Base-by-base conservation (phyloP, 2,797 vertebrate species). In the Smutsia gigantea region DNA sequence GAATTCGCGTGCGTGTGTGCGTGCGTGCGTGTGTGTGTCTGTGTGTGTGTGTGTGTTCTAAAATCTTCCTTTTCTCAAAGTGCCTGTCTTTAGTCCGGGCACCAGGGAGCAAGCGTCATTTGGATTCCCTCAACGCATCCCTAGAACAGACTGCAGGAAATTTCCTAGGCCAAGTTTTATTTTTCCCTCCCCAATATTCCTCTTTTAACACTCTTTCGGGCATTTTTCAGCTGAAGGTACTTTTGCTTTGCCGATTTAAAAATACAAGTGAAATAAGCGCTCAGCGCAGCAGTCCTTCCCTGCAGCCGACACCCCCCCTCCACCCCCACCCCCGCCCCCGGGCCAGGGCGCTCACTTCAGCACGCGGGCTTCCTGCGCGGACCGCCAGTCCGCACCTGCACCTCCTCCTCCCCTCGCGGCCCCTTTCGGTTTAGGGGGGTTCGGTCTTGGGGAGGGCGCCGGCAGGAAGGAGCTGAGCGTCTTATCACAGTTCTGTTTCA, bases 301-400 rank as follows among this genome's bases (percentile, higher is more conserved):
- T 1, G 61, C 55, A 0, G 46, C 4, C 0, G 5, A 46, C 46
- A 2, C 46, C 46, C 46, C 42, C 7, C 46, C 46, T n/a, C n/a
- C n/a, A n/a, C 46, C 9, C 46, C 46, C 10, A 2, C 46, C 46
- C 3, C 0, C 0, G 6, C 3, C 0, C 0, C 8, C 0, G 0
- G 27, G 27, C 27, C 57, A 0, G 21, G 72, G 64, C 9, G 18
- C 29, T 74, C 61, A 5, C 69, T 18, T 23, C 37, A 4, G 69
- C 34, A 49, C 18, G 25, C 0, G 86, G 10, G 5, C 10, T 39
- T 64, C 51, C 49, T 7, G 14, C 0, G 0, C 9, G 17, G 34
- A 2, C 0, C 0, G 0, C 2, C 2, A 37, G 5, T n/a, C 84
- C 17, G 0, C n/a, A 25, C 34, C 19, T 17, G 42, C 13, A 6